Evolutionary conservation across 2,888 invertebrate species (phyloP).

Genomic region (Dromius quadrimaculatus): DNA sequence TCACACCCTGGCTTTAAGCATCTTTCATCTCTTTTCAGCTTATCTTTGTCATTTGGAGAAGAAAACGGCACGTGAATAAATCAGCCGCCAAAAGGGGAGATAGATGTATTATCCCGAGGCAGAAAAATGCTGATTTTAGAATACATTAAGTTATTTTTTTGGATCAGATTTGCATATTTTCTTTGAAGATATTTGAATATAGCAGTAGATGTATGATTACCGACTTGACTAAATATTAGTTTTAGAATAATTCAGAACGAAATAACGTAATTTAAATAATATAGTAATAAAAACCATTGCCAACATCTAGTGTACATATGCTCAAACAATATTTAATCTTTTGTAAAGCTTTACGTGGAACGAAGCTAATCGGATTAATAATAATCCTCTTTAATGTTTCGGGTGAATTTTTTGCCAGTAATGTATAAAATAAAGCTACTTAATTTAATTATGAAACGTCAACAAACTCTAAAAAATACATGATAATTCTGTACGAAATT

Average conservation of each 20-base stretch:
- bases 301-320: background rate
- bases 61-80: conserved; percentile 37
- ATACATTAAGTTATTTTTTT: background rate
- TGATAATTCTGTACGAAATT: background rate
- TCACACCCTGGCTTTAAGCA: conserved; percentile 1
- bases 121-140: conserved; percentile 5
- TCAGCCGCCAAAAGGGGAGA: conserved; percentile 10
- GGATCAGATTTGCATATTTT: background rate
- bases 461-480: background rate
- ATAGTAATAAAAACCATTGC: no score
- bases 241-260: no score
- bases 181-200: no score
- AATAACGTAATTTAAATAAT: no score
- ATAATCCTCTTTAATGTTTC: no score
- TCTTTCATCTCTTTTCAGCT: background rate
- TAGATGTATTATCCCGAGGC: background rate
- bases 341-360: no score
- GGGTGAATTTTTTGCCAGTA: no score
- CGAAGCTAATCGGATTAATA: no score
- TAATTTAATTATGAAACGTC: no score
- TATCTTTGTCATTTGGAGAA: conserved; percentile 11
- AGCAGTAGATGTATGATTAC: background rate
- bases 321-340: background rate
- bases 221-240: background rate
- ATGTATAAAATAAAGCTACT: no score